These are phyloP conservation scores for Poecilia picta DNA, from an alignment of 2,797 vertebrate species.

Conservation along the genomic window DNA sequence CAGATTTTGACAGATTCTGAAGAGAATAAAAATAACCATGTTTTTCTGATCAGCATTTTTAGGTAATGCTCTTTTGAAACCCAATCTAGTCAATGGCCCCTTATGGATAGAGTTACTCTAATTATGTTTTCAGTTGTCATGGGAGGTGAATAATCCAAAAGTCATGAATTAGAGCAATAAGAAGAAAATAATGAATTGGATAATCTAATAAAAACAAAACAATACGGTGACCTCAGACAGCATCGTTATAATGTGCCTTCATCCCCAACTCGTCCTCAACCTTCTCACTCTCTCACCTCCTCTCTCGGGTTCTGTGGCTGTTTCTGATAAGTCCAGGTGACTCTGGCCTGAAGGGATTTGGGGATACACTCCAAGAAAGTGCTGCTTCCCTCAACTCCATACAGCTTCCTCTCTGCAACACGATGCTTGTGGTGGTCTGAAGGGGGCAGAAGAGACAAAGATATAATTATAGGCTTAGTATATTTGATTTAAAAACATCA, in stretches of 20 bases:
- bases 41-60: background rate
- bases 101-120: background rate
- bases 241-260: background rate
- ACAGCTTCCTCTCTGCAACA: slow-evolving; percentile 87
- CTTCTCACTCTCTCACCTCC: slow-evolving; percentile 80
- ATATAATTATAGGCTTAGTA: background rate
- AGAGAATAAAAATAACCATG: background rate
- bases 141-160: background rate
- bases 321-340: slow-evolving; percentile 92
- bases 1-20: background rate
- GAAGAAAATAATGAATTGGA: background rate
- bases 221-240: background rate
- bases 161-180: background rate
- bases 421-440: slow-evolving; percentile 86
- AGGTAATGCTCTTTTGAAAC: background rate
- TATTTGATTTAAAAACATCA: background rate
- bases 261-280: background rate
- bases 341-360: slow-evolving; percentile 90
- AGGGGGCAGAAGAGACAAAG: slow-evolving; percentile 60
- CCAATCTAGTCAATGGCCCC: background rate
- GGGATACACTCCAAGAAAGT: slow-evolving; percentile 94
- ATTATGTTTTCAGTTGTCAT: background rate
- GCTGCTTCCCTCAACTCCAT: slow-evolving; percentile 91
- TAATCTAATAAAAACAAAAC: background rate
- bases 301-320: slow-evolving; percentile 74